Conservation (phyloP, 2,113 vertebrate genomes). For the Microtus richardsoni region DNA sequence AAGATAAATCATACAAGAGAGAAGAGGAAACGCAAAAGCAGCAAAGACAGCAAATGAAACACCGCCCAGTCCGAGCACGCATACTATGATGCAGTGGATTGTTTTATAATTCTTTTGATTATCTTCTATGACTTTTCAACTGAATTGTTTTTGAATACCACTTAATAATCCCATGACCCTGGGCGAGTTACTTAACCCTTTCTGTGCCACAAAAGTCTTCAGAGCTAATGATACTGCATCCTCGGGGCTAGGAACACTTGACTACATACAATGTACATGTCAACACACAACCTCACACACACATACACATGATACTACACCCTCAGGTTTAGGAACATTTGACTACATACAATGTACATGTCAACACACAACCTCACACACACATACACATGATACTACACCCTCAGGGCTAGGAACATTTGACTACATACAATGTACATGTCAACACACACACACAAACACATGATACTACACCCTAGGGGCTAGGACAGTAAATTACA, state of each 20-base stretch:
- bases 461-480: neutral
- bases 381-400: too few relatives aligned
- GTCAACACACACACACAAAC: neutral
- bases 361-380: neutral
- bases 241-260: neutral
- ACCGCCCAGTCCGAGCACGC: neutral
- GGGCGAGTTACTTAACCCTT: constrained; percentile 64
- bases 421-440: too few relatives aligned
- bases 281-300: neutral
- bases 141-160: constrained; percentile 47
- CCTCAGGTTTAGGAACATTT: too few relatives aligned
- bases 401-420: too few relatives aligned
- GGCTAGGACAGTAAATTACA: too few relatives aligned
- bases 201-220: neutral
- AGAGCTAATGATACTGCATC: constrained; percentile 7
- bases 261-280: neutral
- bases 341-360: neutral
- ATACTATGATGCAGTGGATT: neutral
- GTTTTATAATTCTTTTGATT: constrained; percentile 38
- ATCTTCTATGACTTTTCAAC: neutral
- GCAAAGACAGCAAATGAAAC: constrained; percentile 33
- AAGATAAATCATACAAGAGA: neutral
- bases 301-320: too few relatives aligned
- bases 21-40: neutral
- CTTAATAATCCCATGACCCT: constrained; percentile 51